Conservation (phyloP, 2,888 invertebrate genomes). For the Hyles lineata region DNA sequence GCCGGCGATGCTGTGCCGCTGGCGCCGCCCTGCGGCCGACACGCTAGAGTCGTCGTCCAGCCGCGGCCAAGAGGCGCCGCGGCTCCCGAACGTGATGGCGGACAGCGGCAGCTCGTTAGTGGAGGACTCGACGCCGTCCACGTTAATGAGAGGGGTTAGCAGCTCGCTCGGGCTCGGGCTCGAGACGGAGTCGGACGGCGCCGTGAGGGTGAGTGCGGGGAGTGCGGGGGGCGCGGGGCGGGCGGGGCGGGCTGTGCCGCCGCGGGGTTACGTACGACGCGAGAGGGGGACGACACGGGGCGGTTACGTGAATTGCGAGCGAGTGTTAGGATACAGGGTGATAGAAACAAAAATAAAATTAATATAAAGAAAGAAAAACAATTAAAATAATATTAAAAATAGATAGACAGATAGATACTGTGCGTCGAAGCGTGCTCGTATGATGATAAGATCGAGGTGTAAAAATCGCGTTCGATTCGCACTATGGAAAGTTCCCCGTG, state of each 20-base stretch:
- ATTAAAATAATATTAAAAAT: constrained; percentile 52
- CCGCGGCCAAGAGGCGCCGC: constrained; percentile 58
- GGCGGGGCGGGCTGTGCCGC: constrained; percentile 35
- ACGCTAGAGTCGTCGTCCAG: constrained; percentile 62
- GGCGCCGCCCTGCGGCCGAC: constrained; percentile 89
- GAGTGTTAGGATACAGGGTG: constrained; percentile 66
- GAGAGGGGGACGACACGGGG: constrained; percentile 41
- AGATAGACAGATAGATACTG: constrained; percentile 49
- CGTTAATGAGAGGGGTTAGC: constrained; percentile 69
- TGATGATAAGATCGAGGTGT: constrained; percentile 38
- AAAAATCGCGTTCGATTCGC: constrained; percentile 52
- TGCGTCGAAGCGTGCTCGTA: constrained; percentile 63
- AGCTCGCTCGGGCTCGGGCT: constrained; percentile 60
- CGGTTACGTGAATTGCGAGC: constrained; percentile 64
- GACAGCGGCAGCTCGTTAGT: constrained; percentile 89
- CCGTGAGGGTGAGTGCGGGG: constrained; percentile 52
- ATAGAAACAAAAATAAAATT: constrained; percentile 66
- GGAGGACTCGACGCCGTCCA: constrained; percentile 84
- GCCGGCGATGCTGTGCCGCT: constrained; percentile 98
- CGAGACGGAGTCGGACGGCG: constrained; percentile 50
- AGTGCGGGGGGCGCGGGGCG: constrained; percentile 32
- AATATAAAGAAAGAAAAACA: constrained; percentile 58
- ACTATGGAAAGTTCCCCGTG: constrained; percentile 42
- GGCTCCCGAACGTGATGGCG: constrained; percentile 79
- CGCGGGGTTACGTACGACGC: constrained; percentile 46